A percentile compares a stretch with the other conserved stretches of the same genome.
Evolutionary conservation across 2,888 invertebrate genomes (phyloP).

Genomic region (Phragmatobia fuliginosa): DNA sequence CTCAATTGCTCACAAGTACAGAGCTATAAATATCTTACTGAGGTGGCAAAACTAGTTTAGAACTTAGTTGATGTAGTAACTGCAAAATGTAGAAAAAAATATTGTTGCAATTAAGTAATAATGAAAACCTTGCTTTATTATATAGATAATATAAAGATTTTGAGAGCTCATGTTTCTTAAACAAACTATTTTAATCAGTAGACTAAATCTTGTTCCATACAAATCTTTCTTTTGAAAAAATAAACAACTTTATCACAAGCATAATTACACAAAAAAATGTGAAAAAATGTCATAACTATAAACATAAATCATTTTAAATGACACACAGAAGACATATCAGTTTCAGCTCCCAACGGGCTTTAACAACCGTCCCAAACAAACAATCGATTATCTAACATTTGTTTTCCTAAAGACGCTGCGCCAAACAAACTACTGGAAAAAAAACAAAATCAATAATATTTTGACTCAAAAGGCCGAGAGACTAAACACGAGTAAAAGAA

Average conservation of each 20-base stretch:
- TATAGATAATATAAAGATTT: not conserved
- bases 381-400: slow-evolving; percentile 34
- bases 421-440: slow-evolving; percentile 5
- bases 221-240: not conserved
- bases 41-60: slow-evolving; percentile 3
- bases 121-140: not conserved
- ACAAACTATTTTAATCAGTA: not conserved
- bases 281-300: not conserved
- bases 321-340: slow-evolving; percentile 3
- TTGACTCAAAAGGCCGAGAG: slow-evolving; percentile 2
- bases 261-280: not conserved
- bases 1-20: slow-evolving; percentile 72
- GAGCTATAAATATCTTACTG: slow-evolving; percentile 29
- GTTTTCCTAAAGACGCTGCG: not conserved
- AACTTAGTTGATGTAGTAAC: not conserved
- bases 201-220: not conserved
- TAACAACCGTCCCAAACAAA: slow-evolving; percentile 23
- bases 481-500: not conserved
- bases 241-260: not conserved
- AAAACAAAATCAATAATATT: slow-evolving; percentile 13
- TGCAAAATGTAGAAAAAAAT: not conserved
- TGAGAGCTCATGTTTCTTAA: not conserved
- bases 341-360: not conserved
- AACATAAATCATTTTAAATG: slow-evolving; percentile 10
- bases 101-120: not conserved